These are phyloP conservation scores for Drosophila nr. fundita DNA, from an alignment of 2,888 invertebrate genomes.

Conservation along the genomic window DNA sequence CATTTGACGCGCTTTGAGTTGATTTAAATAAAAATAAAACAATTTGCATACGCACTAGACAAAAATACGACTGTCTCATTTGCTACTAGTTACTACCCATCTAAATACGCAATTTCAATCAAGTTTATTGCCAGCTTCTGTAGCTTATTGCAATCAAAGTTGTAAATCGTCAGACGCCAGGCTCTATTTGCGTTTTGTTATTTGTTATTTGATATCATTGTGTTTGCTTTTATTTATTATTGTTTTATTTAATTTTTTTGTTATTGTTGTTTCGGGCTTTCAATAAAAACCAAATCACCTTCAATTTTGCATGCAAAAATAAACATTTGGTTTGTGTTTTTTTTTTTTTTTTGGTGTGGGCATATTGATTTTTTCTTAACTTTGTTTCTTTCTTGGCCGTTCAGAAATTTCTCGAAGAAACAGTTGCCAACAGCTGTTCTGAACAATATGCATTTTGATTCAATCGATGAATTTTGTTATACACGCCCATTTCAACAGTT, in stretches of 20 bases:
- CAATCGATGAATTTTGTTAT: conserved; percentile 3
- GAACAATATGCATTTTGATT: conserved; percentile 14
- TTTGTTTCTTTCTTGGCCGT: conserved; percentile 18
- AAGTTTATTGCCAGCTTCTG: conserved; percentile 30
- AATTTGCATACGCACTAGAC: conserved; percentile 15
- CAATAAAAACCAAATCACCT: conserved; percentile 65
- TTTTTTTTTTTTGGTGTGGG: conserved; percentile 14
- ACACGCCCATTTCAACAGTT: conserved; percentile 32
- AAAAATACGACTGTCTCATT: conserved; percentile 1
- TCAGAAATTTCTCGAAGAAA: conserved; percentile 57
- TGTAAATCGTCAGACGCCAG: conserved; percentile 3
- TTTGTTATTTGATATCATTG: conserved; percentile 17
- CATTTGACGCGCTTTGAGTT: conserved; percentile 48
- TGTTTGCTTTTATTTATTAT: conserved; percentile 2
- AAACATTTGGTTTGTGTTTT: conserved; percentile 14
- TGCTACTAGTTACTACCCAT: conserved; percentile 1
- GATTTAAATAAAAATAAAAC: conserved; percentile 2
- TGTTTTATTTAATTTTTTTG: conserved; percentile 12
- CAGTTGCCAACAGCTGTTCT: conserved; percentile 9
- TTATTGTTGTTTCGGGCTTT: conserved; percentile 19
- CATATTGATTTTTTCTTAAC: conserved; percentile 12
- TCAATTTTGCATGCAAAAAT: conserved; percentile 54
- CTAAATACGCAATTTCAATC: conserved; percentile 48
- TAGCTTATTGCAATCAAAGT: conserved; percentile 14
- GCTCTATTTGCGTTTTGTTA: neutral